These are phyloP conservation scores for Mythimna lalbum DNA, from an alignment of 2,888 invertebrate genomes.

Conservation along the genomic window DNA sequence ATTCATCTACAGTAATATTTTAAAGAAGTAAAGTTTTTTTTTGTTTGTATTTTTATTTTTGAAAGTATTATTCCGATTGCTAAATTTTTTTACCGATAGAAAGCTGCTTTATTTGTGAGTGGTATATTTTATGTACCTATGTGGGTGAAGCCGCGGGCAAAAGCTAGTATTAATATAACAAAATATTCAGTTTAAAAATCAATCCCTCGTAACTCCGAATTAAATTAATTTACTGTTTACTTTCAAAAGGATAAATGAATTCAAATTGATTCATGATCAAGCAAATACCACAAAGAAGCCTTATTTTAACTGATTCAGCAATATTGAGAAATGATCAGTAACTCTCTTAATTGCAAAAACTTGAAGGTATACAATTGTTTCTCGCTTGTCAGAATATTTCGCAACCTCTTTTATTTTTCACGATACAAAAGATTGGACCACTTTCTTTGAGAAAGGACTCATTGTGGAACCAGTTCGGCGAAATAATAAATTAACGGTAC, in stretches of 20 bases:
- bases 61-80: too few relatives aligned
- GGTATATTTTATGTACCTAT: too few relatives aligned
- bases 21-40: too few relatives aligned
- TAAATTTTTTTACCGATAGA: too few relatives aligned
- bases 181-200: neutral
- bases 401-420: constrained; percentile 71
- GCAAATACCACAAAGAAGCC: constrained; percentile 49
- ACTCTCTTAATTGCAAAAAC: constrained; percentile 69
- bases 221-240: constrained; percentile 1
- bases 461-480: constrained; percentile 71
- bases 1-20: neutral
- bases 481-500: constrained; percentile 74
- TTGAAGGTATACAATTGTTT: constrained; percentile 64
- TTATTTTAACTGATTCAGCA: constrained; percentile 58
- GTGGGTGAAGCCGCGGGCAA: too few relatives aligned
- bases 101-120: too few relatives aligned
- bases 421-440: constrained; percentile 74
- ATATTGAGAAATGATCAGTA: constrained; percentile 59
- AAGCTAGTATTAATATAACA: too few relatives aligned
- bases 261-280: constrained; percentile 44
- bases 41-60: too few relatives aligned
- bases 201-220: neutral
- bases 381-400: constrained; percentile 70
- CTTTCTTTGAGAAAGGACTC: constrained; percentile 71
- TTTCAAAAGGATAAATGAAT: constrained; percentile 30